A percentile compares a stretch with the other conserved stretches of the same genome.
Conservation (phyloP, 2,113 vertebrate species). For the Desmodus rotundus region DNA sequence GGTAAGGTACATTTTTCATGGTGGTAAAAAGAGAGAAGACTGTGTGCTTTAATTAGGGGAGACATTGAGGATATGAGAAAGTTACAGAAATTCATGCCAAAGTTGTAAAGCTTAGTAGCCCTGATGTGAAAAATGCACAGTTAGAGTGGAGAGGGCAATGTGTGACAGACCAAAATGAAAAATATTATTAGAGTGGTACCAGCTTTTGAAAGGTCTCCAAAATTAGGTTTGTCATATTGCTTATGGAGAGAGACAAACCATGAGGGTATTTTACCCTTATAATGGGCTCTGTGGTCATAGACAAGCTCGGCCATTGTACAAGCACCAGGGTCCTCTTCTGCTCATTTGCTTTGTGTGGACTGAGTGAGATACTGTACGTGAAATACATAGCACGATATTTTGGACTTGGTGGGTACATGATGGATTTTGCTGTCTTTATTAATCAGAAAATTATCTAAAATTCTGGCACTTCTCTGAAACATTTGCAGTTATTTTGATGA, state of each 20-base stretch:
- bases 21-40: not conserved
- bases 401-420: not conserved
- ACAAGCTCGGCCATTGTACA: not conserved
- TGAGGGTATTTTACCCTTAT: not conserved
- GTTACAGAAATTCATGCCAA: not conserved
- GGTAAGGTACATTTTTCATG: not conserved
- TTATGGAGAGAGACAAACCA: not conserved
- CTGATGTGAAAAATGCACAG: not conserved
- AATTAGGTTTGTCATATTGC: not conserved
- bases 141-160: not conserved
- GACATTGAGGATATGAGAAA: not conserved
- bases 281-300: not conserved
- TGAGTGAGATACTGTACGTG: not conserved
- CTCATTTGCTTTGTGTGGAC: not conserved
- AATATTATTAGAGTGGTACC: not conserved
- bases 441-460: not conserved
- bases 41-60: not conserved
- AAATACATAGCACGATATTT: not conserved
- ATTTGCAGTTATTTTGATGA: not conserved
- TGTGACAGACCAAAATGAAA: not conserved
- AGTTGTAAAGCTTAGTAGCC: not conserved
- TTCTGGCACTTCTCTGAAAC: not conserved
- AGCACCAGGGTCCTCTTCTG: not conserved
- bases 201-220: not conserved
- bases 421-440: not conserved